These are phyloP conservation scores for Rhodophaea formosa DNA, from an alignment of 2,888 invertebrate genomes.

Conservation along the genomic window DNA sequence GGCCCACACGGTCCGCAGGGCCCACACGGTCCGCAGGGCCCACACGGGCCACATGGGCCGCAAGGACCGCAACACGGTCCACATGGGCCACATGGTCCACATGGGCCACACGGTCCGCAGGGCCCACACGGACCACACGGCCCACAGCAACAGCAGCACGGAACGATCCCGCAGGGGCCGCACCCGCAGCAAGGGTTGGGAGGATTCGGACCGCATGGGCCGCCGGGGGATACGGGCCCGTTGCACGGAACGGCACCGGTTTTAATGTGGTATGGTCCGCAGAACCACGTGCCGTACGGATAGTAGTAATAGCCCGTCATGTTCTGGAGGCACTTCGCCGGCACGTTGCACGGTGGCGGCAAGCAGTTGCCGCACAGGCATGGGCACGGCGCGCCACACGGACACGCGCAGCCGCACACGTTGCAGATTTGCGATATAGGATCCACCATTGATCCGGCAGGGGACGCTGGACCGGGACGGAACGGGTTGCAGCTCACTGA, in stretches of 20 bases:
- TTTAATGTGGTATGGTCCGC: constrained; percentile 41
- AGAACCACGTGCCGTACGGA: constrained; percentile 46
- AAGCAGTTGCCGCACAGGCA: constrained; percentile 5
- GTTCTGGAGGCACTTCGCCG: constrained; percentile 36
- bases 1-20: constrained; percentile 28
- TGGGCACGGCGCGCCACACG: not conserved
- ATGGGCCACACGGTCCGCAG: constrained; percentile 26
- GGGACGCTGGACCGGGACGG: not conserved
- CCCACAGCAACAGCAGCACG: constrained; percentile 26
- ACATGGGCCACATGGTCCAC: constrained; percentile 28
- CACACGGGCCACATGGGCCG: constrained; percentile 31
- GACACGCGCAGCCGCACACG: constrained; percentile 23
- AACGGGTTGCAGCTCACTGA: not conserved
- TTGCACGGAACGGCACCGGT: constrained; percentile 25
- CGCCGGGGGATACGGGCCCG: constrained; percentile 12
- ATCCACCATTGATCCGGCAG: not conserved
- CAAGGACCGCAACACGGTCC: constrained; percentile 29
- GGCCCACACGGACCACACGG: constrained; percentile 28
- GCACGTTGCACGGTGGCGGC: constrained; percentile 35
- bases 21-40: constrained; percentile 29
- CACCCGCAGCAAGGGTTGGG: constrained; percentile 15
- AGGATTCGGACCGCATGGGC: constrained; percentile 17
- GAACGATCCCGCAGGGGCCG: constrained; percentile 17
- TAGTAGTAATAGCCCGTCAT: constrained; percentile 44
- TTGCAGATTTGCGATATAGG: constrained; percentile 22